These are phyloP conservation scores for Bovichtus diacanthus DNA, from an alignment of 2,797 vertebrate species.

Conservation along the genomic window DNA sequence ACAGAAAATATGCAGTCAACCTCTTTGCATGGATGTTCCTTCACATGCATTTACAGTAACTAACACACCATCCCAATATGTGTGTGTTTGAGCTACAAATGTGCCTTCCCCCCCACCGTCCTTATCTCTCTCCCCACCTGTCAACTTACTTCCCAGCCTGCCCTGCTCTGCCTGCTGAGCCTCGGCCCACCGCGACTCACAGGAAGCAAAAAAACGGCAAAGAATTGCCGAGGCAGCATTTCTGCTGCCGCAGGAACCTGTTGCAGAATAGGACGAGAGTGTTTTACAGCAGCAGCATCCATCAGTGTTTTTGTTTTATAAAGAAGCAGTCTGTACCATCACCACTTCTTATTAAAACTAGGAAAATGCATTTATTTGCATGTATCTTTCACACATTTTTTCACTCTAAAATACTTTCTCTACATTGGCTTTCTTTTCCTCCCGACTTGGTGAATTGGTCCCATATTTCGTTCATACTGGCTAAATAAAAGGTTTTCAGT, in stretches of 20 bases:
- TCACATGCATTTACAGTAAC: background rate
- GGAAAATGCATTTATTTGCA: too few relatives aligned
- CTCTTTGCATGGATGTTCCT: background rate
- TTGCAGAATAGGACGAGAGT: background rate
- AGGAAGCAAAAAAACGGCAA: background rate
- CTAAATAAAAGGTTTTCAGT: background rate
- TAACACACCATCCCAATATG: background rate
- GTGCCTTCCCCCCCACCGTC: slow-evolving; percentile 6
- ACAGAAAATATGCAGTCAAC: background rate
- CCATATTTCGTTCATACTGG: background rate
- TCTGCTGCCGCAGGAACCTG: slow-evolving; percentile 16
- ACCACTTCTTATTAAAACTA: background rate
- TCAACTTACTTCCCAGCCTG: slow-evolving; percentile 44
- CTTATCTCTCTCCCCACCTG: slow-evolving; percentile 53
- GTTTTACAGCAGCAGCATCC: background rate
- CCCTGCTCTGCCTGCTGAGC: slow-evolving; percentile 22
- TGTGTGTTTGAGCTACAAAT: slow-evolving; percentile 24
- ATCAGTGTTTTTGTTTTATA: background rate
- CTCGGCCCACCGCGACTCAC: background rate
- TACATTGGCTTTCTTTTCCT: background rate
- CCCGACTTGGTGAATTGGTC: background rate
- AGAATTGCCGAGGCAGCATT: slow-evolving; percentile 39
- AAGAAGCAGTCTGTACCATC: background rate
- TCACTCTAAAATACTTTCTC: too few relatives aligned
- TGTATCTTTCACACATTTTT: background rate